Base-by-base conservation (phyloP, 2,888 invertebrate species). In the Phlogophora meticulosa region DNA sequence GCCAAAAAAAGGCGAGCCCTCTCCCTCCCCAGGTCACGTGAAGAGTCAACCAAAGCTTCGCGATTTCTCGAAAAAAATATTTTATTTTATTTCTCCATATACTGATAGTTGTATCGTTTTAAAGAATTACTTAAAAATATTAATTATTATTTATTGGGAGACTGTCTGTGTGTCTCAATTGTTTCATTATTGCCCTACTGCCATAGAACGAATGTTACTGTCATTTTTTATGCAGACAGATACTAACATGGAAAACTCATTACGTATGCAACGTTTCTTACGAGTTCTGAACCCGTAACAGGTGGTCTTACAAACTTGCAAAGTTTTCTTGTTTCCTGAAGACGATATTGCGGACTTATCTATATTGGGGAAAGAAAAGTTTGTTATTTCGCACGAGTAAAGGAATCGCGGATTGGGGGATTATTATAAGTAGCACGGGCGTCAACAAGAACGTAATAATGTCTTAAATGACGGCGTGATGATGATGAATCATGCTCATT, bases 281-380 rank as follows among this genome's bases (percentile, higher is more conserved):
- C 43, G 28, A 74, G 65, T 74, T 81, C n/a, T 0, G 36, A 73
- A 78, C 64, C 74, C n/a, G 73, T 59, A 65, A 68, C 82, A 78
- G 79, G 79, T 81, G 79, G 64, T 63, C n/a, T 55, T 51, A 34
- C 5, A 46, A 60, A 56, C 64, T 59, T 52, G 48, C 34, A 24
- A 60, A 72, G 45, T 70, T 72, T 72, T 72, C 78, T 77, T 64
- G 72, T 72, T 56, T 43, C 65, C 7, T 13, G 20, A 40, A 64
- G 52, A 77, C 60, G 72, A 72, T 64, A 64, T 51, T 63, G 46
- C 51, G 17, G 28, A 22, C 45, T 42, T 9, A 20, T 48, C 22
- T 7, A 28, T 46, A 22, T 48, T 36, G 34, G 9, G 7, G 45
- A 51, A 13, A 28, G 51, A 57, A 66, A 71, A 71, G 51, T 71